phyloP scores from a whole-genome alignment of 2,797 vertebrate genomes.

The Clarias fuscus region DNA sequence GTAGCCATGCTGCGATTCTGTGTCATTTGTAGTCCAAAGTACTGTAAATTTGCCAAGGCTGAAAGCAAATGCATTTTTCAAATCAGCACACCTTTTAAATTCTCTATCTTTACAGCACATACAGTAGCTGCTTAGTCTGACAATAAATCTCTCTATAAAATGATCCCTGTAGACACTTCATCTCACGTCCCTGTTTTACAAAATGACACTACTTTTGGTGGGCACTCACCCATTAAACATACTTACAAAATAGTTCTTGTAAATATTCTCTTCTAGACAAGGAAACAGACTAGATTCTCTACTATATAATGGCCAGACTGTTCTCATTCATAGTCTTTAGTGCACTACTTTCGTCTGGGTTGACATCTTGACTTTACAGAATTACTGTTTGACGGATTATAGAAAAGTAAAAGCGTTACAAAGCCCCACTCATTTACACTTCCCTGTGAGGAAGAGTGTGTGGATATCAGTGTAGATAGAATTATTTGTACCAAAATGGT shows the following conservation, averaged over 20 bases:
- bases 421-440: background rate
- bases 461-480: background rate
- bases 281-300: background rate
- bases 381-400: background rate
- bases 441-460: background rate
- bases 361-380: background rate
- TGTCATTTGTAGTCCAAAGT: no score
- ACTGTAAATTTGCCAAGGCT: no score
- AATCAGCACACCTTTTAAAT: no score
- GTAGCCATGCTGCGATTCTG: no score
- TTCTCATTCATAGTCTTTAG: background rate
- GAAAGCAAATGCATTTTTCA: no score
- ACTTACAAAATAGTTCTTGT: background rate
- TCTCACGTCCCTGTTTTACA: background rate
- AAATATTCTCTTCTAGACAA: background rate
- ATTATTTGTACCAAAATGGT: no score
- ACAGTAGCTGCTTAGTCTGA: background rate
- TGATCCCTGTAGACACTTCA: background rate
- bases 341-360: background rate
- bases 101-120: no score
- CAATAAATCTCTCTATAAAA: background rate
- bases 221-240: background rate
- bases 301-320: background rate
- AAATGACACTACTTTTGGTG: background rate
- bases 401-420: background rate